Conservation (phyloP, 2,797 vertebrate species). For the Propithecus perrieri region DNA sequence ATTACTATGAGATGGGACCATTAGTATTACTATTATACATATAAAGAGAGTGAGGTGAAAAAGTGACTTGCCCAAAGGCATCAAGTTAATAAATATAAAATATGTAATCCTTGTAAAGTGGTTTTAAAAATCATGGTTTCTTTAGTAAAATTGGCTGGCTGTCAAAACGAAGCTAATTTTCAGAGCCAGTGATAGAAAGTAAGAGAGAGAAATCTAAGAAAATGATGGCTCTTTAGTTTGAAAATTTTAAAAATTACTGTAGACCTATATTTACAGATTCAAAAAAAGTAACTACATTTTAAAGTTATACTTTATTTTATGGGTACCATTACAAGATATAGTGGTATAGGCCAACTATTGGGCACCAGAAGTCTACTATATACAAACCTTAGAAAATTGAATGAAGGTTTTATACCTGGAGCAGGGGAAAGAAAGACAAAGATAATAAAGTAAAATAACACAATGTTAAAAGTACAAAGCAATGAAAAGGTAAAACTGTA, state of each 20-base stretch:
- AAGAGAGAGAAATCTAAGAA: conserved; percentile 3
- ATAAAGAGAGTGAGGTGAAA: background rate
- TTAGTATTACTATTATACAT: background rate
- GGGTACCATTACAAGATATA: background rate
- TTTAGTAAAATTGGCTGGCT: background rate
- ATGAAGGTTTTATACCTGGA: background rate
- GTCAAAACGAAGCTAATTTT: conserved; percentile 31
- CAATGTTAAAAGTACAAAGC: background rate
- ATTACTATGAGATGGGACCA: background rate
- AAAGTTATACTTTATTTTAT: conserved; percentile 9
- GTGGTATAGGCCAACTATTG: background rate
- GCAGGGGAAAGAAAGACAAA: background rate
- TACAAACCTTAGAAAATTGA: background rate
- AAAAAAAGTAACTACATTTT: background rate
- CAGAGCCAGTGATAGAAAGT: background rate
- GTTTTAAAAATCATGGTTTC: background rate
- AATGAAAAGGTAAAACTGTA: background rate
- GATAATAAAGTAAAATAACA: background rate
- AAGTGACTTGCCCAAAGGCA: background rate
- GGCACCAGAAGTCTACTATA: background rate
- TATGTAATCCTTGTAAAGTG: background rate
- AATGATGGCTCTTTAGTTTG: background rate
- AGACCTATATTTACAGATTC: background rate
- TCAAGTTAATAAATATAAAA: background rate
- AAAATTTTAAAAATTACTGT: conserved; percentile 11